Evolutionary conservation across 2,888 invertebrate species (phyloP), one percentile per base, ranked within the genome.

Genomic region (Mellilla xanthometata): DNA sequence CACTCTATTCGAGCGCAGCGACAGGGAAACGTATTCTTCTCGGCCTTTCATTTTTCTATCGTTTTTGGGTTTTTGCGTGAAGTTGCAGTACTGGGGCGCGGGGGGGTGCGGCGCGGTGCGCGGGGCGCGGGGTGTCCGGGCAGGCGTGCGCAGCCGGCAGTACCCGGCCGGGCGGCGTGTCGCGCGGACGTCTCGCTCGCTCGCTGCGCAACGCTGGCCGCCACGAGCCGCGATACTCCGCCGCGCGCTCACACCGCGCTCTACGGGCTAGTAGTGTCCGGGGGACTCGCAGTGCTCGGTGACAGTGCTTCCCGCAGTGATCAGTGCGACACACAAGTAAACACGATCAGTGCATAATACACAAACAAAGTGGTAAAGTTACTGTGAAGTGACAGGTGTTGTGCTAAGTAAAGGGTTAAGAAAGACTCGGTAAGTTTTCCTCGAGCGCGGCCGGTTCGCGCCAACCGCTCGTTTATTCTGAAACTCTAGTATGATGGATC

Each of bases 71-170:
- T 27, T 85, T 45, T 77, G 69, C 76, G 75, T 75, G 76, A 80
- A 82, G 81, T 80, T 81, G 85, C 82, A 74, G 63, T n/a, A n/a
- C n/a, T n/a, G n/a, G n/a, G n/a, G n/a, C n/a, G n/a, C n/a, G n/a
- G n/a, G n/a, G n/a, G n/a, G n/a, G n/a, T n/a, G n/a, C n/a, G n/a
- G n/a, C n/a, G n/a, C n/a, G n/a, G n/a, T n/a, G n/a, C n/a, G n/a
- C n/a, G n/a, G n/a, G 59, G 63, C 64, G 68, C 52, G 64, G 58
- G 62, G 50, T 19, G 57, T 46, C 55, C 53, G 64, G 71, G 69
- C 79, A 81, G 83, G 85, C 85, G 78, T 82, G 86, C 85, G 86
- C 84, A 80, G 71, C 76, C 83, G 83, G 74, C 81, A 86, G 88
- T 87, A 56, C 62, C 72, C 60, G 61, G 70, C 72, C 71, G 71